phyloP scores from a whole-genome alignment of 2,888 invertebrate genomes.

The Uloborus plumipes region DNA sequence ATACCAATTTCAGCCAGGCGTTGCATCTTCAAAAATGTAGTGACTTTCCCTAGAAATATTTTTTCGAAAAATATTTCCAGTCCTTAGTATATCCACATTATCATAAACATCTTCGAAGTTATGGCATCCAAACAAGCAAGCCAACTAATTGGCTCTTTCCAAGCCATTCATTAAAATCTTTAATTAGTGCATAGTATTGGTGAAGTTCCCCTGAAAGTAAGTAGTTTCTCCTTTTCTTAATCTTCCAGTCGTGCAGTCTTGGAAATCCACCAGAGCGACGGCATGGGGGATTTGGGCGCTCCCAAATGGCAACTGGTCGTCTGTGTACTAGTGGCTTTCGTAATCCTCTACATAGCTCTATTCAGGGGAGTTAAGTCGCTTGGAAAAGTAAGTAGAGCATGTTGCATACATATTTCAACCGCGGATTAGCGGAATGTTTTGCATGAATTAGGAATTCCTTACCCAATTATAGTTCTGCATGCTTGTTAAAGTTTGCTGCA shows the following conservation, averaged over 20 bases:
- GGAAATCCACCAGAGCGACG: conserved; percentile 82
- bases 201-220: conserved; percentile 50
- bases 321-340: conserved; percentile 81
- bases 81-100: too few relatives aligned
- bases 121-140: not conserved
- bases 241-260: conserved; percentile 80
- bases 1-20: too few relatives aligned
- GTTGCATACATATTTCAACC: not conserved
- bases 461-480: not conserved
- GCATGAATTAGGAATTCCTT: not conserved
- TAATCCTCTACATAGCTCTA: conserved; percentile 82
- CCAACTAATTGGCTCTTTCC: conserved; percentile 8
- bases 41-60: too few relatives aligned
- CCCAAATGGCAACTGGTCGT: conserved; percentile 83
- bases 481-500: not conserved
- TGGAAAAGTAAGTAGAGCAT: conserved; percentile 73
- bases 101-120: too few relatives aligned
- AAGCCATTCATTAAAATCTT: conserved; percentile 5
- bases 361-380: conserved; percentile 89
- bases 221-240: conserved; percentile 48
- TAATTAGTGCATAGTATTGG: conserved; percentile 38
- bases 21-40: too few relatives aligned
- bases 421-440: not conserved
- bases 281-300: conserved; percentile 81
- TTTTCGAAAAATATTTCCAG: too few relatives aligned